Conservation (phyloP, 1,140 invertebrate genomes). For the Meloidogyne floridensis region DNA sequence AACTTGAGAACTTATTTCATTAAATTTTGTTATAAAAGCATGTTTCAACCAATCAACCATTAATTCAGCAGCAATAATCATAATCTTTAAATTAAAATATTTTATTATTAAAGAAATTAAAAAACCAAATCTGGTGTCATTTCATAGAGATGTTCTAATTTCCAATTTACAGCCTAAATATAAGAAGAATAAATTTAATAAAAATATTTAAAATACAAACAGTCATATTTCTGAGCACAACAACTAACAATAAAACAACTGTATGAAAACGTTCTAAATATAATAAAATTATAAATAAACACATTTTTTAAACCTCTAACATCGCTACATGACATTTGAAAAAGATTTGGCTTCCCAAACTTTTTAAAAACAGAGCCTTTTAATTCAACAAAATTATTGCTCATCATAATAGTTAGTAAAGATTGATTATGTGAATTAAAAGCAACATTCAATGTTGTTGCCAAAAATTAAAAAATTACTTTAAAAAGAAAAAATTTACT, state of each 20-base stretch:
- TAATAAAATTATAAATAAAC: conserved; percentile 70
- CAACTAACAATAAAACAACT: conserved; percentile 84
- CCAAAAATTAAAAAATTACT: conserved; percentile 72
- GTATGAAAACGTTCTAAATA: conserved; percentile 90
- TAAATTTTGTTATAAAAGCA: conserved; percentile 90
- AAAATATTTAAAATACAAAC: not conserved
- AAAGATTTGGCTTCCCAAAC: conserved; percentile 97
- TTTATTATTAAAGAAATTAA: not conserved
- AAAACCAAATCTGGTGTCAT: conserved; percentile 75
- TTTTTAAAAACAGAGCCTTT: conserved; percentile 99
- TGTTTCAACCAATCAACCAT: conserved; percentile 97
- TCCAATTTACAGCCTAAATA: conserved; percentile 84
- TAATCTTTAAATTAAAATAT: conserved; percentile 47
- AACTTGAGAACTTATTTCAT: conserved; percentile 85
- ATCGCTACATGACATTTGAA: conserved; percentile 71
- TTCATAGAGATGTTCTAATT: conserved; percentile 71
- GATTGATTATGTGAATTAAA: conserved; percentile 98
- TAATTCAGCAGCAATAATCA: conserved; percentile 84
- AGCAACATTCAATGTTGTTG: conserved; percentile 94
- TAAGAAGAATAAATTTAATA: not conserved
- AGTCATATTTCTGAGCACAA: conserved; percentile 96
- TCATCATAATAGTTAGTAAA: conserved; percentile 97
- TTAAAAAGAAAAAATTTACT: conserved; percentile 32
- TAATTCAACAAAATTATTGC: conserved; percentile 98
- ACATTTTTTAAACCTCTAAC: conserved; percentile 12